Evolutionary conservation across 2,888 invertebrate genomes (phyloP).

Genomic region (Pristionchus arcanus): DNA sequence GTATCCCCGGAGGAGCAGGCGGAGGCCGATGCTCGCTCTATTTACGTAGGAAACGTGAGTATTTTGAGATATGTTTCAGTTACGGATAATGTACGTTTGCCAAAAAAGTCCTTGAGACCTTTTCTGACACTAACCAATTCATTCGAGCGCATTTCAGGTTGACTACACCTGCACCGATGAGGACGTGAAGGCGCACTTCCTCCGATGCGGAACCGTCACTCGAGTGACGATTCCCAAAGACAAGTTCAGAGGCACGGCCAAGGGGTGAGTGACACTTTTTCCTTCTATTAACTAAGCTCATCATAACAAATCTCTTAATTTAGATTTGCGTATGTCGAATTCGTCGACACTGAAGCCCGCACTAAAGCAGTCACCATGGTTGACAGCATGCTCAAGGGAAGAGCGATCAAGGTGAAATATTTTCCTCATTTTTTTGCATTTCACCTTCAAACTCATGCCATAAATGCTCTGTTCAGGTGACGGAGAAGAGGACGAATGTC

Average conservation of each 20-base stretch:
- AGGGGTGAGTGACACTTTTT: slow-evolving; percentile 85
- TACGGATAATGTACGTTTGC: background rate
- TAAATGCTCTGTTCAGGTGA: too few relatives aligned
- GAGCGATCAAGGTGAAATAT: background rate
- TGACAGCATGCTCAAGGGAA: background rate
- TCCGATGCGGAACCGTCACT: slow-evolving; percentile 98
- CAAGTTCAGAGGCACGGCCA: slow-evolving; percentile 98
- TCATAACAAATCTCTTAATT: background rate
- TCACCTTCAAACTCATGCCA: too few relatives aligned
- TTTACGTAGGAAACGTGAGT: background rate
- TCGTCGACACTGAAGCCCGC: background rate
- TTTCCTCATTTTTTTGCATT: background rate
- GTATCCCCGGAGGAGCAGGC: background rate
- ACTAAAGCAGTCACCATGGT: background rate
- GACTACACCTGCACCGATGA: slow-evolving; percentile 99
- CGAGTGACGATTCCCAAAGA: slow-evolving; percentile 99
- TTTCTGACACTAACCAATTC: too few relatives aligned
- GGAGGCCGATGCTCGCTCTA: background rate
- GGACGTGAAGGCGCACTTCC: slow-evolving; percentile 98
- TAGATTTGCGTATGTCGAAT: background rate
- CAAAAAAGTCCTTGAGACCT: too few relatives aligned
- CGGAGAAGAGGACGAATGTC: too few relatives aligned
- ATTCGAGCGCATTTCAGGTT: slow-evolving; percentile 84
- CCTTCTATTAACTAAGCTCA: background rate
- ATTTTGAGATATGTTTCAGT: background rate